These are phyloP conservation scores for Rhinichthys klamathensis DNA, from an alignment of 2,113 vertebrate species.

Conservation along the genomic window DNA sequence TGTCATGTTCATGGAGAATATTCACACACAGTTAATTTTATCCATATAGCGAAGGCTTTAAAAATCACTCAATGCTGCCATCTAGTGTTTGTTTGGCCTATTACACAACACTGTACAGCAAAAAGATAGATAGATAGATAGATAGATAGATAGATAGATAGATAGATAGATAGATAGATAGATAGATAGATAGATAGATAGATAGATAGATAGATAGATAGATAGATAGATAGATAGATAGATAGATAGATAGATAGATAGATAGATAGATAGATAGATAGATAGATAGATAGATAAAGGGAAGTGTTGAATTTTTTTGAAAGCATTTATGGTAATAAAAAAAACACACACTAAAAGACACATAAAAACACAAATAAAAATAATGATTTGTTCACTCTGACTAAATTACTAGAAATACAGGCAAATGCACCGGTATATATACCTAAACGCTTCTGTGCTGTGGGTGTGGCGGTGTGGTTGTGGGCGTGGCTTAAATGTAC, in stretches of 20 bases:
- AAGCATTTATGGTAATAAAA: no score
- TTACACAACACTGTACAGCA: background rate
- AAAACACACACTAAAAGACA: background rate
- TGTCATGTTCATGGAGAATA: background rate
- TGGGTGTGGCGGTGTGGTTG: background rate
- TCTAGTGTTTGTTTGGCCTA: constrained; percentile 14
- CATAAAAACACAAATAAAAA: background rate
- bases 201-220: no score
- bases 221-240: no score
- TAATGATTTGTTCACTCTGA: background rate
- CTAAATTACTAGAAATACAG: background rate
- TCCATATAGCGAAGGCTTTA: background rate
- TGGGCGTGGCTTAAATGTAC: constrained; percentile 67
- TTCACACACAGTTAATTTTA: background rate
- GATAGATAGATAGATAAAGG: no score
- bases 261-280: no score
- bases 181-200: no score
- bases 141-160: constrained; percentile 16
- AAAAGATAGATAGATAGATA: constrained; percentile 20
- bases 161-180: background rate
- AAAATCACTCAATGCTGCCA: constrained; percentile 21
- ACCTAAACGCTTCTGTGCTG: background rate
- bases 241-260: no score
- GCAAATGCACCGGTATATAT: background rate
- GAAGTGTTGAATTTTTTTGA: no score